phyloP scores from a whole-genome alignment of 2,888 invertebrate genomes.

The Callimorpha dominula region DNA sequence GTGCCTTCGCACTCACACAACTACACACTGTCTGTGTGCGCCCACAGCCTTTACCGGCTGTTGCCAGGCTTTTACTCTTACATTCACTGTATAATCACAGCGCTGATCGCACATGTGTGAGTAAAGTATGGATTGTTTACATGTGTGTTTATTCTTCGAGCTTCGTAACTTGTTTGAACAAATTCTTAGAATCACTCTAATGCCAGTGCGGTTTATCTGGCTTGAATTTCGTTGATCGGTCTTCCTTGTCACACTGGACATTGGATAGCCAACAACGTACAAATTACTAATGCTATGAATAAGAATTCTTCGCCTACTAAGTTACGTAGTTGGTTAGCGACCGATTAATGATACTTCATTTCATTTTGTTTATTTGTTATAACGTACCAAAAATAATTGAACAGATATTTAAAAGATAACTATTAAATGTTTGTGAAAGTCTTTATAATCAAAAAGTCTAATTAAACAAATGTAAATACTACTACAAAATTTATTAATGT shows the following conservation, averaged over 20 bases:
- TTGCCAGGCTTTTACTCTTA: conserved; percentile 58
- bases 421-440: too few species aligned
- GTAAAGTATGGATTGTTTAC: conserved; percentile 55
- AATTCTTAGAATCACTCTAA: conserved; percentile 79
- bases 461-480: neutral
- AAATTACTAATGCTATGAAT: conserved; percentile 11
- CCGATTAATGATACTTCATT: conserved; percentile 7
- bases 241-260: conserved; percentile 56
- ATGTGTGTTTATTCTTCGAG: conserved; percentile 61
- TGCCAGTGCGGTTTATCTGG: conserved; percentile 67
- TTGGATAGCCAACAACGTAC: conserved; percentile 18
- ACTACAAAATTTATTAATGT: neutral
- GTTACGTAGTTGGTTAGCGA: conserved; percentile 6
- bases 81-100: conserved; percentile 40
- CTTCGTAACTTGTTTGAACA: conserved; percentile 80
- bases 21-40: conserved; percentile 19
- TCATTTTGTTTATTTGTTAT: neutral
- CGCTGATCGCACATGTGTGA: conserved; percentile 55
- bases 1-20: conserved; percentile 24
- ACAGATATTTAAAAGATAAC: neutral
- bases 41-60: conserved; percentile 40
- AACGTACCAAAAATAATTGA: neutral
- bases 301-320: conserved; percentile 7
- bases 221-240: conserved; percentile 64
- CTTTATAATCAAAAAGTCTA: neutral